phyloP scores from a whole-genome alignment of 2,888 invertebrate species.

The Chrysomela aeneicollis region DNA sequence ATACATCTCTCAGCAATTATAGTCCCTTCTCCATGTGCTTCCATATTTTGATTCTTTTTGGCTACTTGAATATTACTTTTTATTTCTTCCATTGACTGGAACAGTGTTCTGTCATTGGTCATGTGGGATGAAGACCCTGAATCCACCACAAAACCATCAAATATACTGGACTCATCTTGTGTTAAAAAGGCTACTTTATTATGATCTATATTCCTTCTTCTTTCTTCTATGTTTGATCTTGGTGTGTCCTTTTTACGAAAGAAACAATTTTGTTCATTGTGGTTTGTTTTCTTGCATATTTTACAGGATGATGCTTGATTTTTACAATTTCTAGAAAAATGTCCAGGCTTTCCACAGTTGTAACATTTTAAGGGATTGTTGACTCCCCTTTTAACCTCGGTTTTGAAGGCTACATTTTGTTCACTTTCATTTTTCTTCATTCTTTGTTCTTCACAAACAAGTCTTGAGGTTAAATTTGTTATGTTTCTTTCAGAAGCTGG shows the following conservation, averaged over 20 bases:
- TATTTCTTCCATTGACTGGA: conserved; percentile 13
- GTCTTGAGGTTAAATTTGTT: conserved; percentile 8
- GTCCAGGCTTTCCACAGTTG: conserved; percentile 1
- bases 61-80: conserved; percentile 24
- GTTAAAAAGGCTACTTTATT: conserved; percentile 15
- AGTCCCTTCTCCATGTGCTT: no score
- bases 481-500: neutral
- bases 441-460: conserved; percentile 24
- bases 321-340: neutral
- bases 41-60: conserved; percentile 35
- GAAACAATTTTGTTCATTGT: conserved; percentile 26
- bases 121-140: conserved; percentile 32
- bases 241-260: no score
- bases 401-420: conserved; percentile 21
- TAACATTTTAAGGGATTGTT: no score
- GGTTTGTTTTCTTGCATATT: conserved; percentile 32
- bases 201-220: conserved; percentile 13
- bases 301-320: conserved; percentile 15
- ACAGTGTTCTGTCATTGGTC: conserved; percentile 22
- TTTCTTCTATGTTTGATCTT: no score
- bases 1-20: conserved; percentile 23
- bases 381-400: neutral
- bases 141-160: conserved; percentile 24
- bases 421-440: conserved; percentile 21
- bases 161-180: conserved; percentile 7